A percentile compares a stretch with the other conserved stretches of the same genome.
These are phyloP conservation scores for Ricordea florida DNA, from an alignment of 92 coral and sea anemone genomes.

Conservation along the genomic window DNA sequence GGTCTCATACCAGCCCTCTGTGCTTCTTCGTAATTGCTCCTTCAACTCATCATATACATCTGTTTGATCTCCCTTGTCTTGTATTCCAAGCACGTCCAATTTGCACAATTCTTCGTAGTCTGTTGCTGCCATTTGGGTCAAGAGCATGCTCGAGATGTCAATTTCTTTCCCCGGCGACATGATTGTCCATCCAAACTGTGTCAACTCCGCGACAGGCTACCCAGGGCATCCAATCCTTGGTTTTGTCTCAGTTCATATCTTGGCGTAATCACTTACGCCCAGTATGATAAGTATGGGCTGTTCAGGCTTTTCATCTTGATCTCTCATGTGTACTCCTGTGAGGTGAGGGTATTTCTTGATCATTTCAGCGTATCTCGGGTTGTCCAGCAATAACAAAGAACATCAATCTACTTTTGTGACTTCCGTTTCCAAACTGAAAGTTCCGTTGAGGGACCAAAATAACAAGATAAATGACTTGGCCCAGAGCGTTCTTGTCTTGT, in stretches of 20 bases:
- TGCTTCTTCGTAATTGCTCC: too few species aligned
- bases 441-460: conserved; percentile 23
- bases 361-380: too few species aligned
- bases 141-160: conserved; percentile 18
- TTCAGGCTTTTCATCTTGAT: conserved; percentile 47
- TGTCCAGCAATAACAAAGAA: too few species aligned
- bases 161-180: conserved; percentile 30
- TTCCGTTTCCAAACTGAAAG: conserved; percentile 25
- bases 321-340: conserved; percentile 44
- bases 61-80: conserved; percentile 25
- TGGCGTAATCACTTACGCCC: conserved; percentile 23
- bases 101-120: conserved; percentile 45
- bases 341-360: too few species aligned
- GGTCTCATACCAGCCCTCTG: conserved; percentile 38
- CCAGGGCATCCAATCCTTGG: conserved; percentile 10
- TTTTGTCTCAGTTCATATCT: conserved; percentile 14
- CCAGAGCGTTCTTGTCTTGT: too few species aligned
- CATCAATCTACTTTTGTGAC: conserved; percentile 49
- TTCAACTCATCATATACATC: conserved; percentile 31
- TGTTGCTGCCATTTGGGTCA: conserved; percentile 36
- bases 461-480: too few species aligned
- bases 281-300: conserved; percentile 55
- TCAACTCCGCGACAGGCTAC: conserved; percentile 31
- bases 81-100: conserved; percentile 41
- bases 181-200: conserved; percentile 36